These are phyloP conservation scores for Agonopterix subpropinquella DNA, from an alignment of 2,888 invertebrate genomes.

Conservation along the genomic window DNA sequence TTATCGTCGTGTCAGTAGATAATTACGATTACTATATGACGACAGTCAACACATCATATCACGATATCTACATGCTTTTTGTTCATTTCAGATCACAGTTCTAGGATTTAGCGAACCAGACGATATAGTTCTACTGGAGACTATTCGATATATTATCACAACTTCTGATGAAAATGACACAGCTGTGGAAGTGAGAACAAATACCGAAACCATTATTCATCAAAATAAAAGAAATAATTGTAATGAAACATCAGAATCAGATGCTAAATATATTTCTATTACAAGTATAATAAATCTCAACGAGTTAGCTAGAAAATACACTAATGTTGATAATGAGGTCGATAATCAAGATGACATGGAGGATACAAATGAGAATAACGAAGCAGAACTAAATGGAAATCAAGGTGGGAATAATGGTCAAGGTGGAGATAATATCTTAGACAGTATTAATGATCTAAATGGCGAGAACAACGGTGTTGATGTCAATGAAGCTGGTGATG, in stretches of 20 bases:
- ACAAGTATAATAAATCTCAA: too few relatives aligned
- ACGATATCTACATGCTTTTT: background rate
- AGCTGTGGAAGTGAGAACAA: too few relatives aligned
- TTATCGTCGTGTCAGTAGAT: too few relatives aligned
- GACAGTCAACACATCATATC: too few relatives aligned
- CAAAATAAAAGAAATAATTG: too few relatives aligned
- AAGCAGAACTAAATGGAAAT: constrained; percentile 3
- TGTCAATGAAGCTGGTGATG: background rate
- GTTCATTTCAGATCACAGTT: constrained; percentile 27
- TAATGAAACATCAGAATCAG: too few relatives aligned
- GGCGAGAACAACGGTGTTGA: background rate
- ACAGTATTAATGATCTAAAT: background rate
- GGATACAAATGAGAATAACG: background rate
- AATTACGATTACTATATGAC: too few relatives aligned
- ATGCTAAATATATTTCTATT: too few relatives aligned
- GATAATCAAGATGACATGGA: background rate
- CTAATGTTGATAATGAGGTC: background rate
- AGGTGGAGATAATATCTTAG: background rate
- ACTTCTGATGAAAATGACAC: too few relatives aligned
- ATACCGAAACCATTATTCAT: too few relatives aligned
- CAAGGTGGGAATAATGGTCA: background rate
- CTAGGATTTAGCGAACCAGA: constrained; percentile 19
- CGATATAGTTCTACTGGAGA: constrained; percentile 26
- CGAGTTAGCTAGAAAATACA: too few relatives aligned
- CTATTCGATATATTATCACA: constrained; percentile 12